Base-by-base conservation (phyloP, 2,113 vertebrate species). In the Ptychochromis oligacanthus region DNA sequence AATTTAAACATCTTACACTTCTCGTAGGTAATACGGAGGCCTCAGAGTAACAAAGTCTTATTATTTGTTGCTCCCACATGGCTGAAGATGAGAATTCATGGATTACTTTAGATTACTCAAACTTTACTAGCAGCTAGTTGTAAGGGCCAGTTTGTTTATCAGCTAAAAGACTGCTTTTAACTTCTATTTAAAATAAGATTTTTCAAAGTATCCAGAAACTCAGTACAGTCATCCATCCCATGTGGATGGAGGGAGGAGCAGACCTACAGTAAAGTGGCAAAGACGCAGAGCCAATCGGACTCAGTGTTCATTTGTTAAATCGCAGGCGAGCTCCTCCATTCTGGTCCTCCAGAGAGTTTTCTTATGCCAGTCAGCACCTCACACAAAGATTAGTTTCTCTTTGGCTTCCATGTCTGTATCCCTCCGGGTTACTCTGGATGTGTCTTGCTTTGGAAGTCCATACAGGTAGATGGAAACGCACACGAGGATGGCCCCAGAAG, bases 381-480 rank as follows among this genome's bases (percentile, higher is more conserved):
- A 99, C 85, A 98, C 96, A 6, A 80, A 8, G 75, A 95, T 91
- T 49, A 96, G 93, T 94, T 95, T 97, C 82, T 96, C 95, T 93
- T 95, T 97, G 70, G 92, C 90, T 26, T 87, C 90, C 8, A 58
- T 55, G 77, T 87, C 91, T 0, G 81, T 40, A 55, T 96, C 95
- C 22, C 89, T 46, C 4, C 78, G 89, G 31, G 87, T 91, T 55
- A 98, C 77, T 89, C 93, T 97, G 59, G 94, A 97, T 5, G 97
- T 97, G 87, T 99, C 97, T 89, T 96, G 96, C 94, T 97, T 97
- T 75, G 98, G 98, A 91, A 99, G 95, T 81, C 98, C 98, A 13
- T 99, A 98, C 64, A 98, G 92, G 90, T 99, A 99, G 88, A 99
- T 99, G 87, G 98, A 99, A 89, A 98, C n/a, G 40, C 98, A 99